Evolutionary conservation across 2,113 vertebrate genomes (phyloP), one percentile per base, ranked within the genome.

Genomic region (Madoqua kirkii): DNA sequence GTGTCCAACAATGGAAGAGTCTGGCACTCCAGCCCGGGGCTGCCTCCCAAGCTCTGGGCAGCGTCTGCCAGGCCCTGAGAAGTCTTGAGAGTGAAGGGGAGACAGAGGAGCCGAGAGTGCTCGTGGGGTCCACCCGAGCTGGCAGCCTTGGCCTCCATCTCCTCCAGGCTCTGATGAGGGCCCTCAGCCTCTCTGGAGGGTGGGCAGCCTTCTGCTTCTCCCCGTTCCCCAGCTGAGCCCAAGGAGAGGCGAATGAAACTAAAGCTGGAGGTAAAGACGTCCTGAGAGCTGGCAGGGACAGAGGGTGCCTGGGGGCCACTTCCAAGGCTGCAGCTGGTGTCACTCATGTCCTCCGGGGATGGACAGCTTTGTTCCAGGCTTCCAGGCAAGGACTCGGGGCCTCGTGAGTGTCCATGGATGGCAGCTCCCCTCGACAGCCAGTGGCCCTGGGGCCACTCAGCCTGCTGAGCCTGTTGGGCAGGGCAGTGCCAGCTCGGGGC

Each of bases 221-320:
- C 97, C 1, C 92, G 90, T 48, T 96, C 97, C 64, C 97, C 98
- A 0, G 94, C 90, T 0, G 23, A 98, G 84, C 95, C 97, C 16
- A 99, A 97, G 1, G 99, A 99, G 78, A 99, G 98, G 62, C 98
- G 99, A 93, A 99, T 99, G 97, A 99, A 99, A 97, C 99, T 99
- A 91, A 99, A 99, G 97, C 97, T 99, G 76, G 99, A 99, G 96
- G 97, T 98, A 74, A 99, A 99, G 81, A 89, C 93, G 13, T 98
- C 96, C 0, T 76, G 59, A 78, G 62, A 36, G 82, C 79, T 17
- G 7, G 60, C 33, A 36, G 93, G 87, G 82, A 0, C 0, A 33
- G 90, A 82, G 95, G 43, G 0, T 12, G 0, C 60, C 19, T 31
- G 74, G 1, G 10, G 54, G 31, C 67, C 93, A 14, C 7, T 96